Evolutionary conservation across 2,797 vertebrate species (phyloP).

Genomic region (Hyperoplus immaculatus): DNA sequence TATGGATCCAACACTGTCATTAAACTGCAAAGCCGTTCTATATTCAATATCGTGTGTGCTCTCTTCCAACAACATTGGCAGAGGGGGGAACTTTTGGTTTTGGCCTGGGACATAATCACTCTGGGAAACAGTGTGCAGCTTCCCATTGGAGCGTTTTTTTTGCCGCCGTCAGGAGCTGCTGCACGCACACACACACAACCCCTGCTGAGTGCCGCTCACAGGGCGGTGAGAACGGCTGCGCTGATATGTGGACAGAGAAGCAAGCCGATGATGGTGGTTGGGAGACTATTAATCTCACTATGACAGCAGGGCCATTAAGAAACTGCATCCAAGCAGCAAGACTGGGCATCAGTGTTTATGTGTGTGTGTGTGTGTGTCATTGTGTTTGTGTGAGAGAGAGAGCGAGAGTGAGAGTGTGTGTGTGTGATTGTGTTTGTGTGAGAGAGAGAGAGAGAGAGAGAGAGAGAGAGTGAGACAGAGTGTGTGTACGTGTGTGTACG

Average conservation of each 20-base stretch:
- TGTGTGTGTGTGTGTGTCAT: conserved; percentile 17
- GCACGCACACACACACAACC: conserved; percentile 36
- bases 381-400: conserved; percentile 2
- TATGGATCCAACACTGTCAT: conserved; percentile 1
- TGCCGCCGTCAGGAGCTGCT: neutral
- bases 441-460: neutral
- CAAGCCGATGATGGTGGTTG: conserved; percentile 60
- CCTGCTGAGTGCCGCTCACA: conserved; percentile 36
- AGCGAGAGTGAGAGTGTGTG: neutral
- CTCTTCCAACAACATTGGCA: conserved; percentile 4
- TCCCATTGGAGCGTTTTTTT: conserved; percentile 17
- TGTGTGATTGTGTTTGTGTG: neutral
- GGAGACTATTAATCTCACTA: conserved; percentile 73
- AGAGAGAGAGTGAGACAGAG: conserved; percentile 4
- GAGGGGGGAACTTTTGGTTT: conserved; percentile 40
- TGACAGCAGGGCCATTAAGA: conserved; percentile 75
- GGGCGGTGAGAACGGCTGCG: conserved; percentile 37
- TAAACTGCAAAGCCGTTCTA: neutral
- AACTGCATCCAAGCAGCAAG: conserved; percentile 57
- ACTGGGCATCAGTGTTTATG: conserved; percentile 22
- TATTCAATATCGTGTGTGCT: neutral
- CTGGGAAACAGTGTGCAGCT: conserved; percentile 36
- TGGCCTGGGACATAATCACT: conserved; percentile 22
- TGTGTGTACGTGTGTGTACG: conserved; percentile 1
- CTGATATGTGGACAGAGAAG: conserved; percentile 61